Conservation (phyloP, 2,113 vertebrate species). For the Eira barbara region DNA sequence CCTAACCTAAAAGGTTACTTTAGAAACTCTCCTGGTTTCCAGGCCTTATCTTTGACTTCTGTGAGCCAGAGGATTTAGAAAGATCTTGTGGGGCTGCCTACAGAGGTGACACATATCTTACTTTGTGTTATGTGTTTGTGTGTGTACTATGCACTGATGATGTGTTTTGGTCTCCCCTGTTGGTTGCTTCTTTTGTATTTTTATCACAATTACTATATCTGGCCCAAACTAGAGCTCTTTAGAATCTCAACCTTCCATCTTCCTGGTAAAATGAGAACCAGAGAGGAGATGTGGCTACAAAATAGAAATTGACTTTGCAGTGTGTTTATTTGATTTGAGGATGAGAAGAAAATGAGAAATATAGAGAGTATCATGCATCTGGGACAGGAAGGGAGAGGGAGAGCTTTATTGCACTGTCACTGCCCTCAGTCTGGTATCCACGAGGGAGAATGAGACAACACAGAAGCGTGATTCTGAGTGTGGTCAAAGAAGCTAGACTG, state of each 20-base stretch:
- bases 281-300: constrained; percentile 23
- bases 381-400: neutral
- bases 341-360: constrained; percentile 34
- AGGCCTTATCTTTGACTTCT: constrained; percentile 14
- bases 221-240: neutral
- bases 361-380: neutral
- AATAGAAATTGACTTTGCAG: constrained; percentile 11
- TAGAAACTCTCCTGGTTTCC: neutral
- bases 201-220: constrained; percentile 48
- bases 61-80: neutral
- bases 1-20: neutral
- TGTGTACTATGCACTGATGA: neutral
- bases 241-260: neutral
- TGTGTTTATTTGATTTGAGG: constrained; percentile 16
- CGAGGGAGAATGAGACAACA: neutral
- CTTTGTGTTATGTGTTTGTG: neutral
- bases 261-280: constrained; percentile 32
- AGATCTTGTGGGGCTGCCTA: neutral
- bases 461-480: accelerated
- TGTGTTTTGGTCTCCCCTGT: neutral
- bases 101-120: neutral
- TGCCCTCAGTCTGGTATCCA: accelerated
- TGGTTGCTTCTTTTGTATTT: constrained; percentile 1
- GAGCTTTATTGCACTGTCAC: neutral
- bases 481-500: neutral